phyloP scores from a whole-genome alignment of 2,888 invertebrate species.

The Synanthedon vespiformis region DNA sequence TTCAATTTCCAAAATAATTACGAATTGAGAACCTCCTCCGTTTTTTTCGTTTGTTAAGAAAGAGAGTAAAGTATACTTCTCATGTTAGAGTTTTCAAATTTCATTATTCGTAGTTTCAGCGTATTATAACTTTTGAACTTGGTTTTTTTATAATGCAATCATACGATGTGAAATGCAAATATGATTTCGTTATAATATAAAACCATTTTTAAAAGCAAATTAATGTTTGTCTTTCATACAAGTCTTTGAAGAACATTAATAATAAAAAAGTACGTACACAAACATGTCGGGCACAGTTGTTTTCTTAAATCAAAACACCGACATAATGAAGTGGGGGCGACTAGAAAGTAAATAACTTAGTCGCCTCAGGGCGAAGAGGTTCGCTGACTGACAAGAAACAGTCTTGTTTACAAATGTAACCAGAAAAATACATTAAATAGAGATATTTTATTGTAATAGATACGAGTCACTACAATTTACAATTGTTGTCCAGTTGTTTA shows the following conservation, averaged over 20 bases:
- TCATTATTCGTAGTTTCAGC: too few relatives aligned
- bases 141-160: too few relatives aligned
- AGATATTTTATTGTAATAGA: too few relatives aligned
- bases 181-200: not conserved
- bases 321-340: constrained; percentile 24
- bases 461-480: too few relatives aligned
- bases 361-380: constrained; percentile 32
- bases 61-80: too few relatives aligned
- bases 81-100: too few relatives aligned
- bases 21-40: too few relatives aligned
- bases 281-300: constrained; percentile 39
- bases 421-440: not conserved
- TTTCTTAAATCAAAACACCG: constrained; percentile 33
- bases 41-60: too few relatives aligned
- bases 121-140: too few relatives aligned
- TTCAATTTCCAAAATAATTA: too few relatives aligned
- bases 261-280: not conserved
- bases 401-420: constrained; percentile 4
- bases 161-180: too few relatives aligned
- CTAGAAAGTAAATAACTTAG: constrained; percentile 24
- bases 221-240: not conserved
- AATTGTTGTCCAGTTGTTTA: too few relatives aligned
- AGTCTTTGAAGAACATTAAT: not conserved
- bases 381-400: constrained; percentile 22
- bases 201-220: not conserved